Evolutionary conservation across 1,140 invertebrate species (phyloP).

Genomic region (Drosophila asahinai): DNA sequence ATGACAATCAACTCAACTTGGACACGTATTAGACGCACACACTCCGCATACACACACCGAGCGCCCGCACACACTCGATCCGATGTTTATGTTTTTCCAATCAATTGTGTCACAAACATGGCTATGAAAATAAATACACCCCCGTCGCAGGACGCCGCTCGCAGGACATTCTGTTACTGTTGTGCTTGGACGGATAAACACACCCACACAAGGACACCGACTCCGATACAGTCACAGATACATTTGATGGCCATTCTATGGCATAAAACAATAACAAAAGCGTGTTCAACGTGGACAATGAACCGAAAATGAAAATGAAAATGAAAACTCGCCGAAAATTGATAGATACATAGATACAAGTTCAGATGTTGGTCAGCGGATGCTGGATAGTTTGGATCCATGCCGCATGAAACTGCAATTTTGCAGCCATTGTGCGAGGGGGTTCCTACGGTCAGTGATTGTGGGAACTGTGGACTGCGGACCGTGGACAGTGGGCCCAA

Average conservation of each 20-base stretch:
- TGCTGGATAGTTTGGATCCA: slow-evolving; percentile 29
- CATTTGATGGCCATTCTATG: slow-evolving; percentile 62
- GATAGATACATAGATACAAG: slow-evolving; percentile 46
- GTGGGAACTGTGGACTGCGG: neutral
- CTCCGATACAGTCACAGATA: slow-evolving; percentile 23
- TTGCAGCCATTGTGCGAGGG: slow-evolving; percentile 37
- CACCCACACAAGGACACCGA: slow-evolving; percentile 17
- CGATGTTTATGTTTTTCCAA: slow-evolving; percentile 74
- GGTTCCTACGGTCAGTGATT: slow-evolving; percentile 25
- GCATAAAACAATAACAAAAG: slow-evolving; percentile 57
- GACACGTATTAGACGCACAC: slow-evolving; percentile 46
- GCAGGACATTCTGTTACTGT: slow-evolving; percentile 47
- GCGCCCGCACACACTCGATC: slow-evolving; percentile 8
- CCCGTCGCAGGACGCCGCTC: neutral
- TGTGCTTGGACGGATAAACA: slow-evolving; percentile 45
- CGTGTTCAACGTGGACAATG: slow-evolving; percentile 35
- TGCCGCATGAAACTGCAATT: slow-evolving; percentile 46
- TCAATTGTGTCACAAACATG: slow-evolving; percentile 70
- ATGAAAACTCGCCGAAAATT: slow-evolving; percentile 48
- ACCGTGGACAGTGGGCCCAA: slow-evolving; percentile 32
- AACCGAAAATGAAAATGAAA: slow-evolving; percentile 45
- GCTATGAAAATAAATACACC: slow-evolving; percentile 65
- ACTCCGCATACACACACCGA: slow-evolving; percentile 2
- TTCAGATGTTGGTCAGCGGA: slow-evolving; percentile 16
- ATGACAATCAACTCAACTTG: slow-evolving; percentile 67